Evolutionary conservation across 2,888 invertebrate genomes (phyloP).

Genomic region (Argynnis bischoffii): DNA sequence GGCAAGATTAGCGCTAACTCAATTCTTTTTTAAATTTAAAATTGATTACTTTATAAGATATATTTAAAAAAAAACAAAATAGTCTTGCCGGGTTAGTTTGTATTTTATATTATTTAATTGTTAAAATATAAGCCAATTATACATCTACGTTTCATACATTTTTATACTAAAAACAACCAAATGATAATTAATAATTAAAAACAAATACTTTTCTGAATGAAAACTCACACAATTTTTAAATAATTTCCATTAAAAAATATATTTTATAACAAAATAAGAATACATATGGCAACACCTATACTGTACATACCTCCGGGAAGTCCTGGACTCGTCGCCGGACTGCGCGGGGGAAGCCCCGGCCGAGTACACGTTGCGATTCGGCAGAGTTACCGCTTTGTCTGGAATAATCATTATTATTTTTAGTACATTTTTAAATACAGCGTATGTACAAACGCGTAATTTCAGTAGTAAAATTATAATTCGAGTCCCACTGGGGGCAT

Average conservation of each 20-base stretch:
- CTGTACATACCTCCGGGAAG: slow-evolving; percentile 71
- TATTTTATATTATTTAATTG: not conserved
- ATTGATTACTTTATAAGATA: too few species aligned
- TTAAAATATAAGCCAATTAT: slow-evolving; percentile 20
- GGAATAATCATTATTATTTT: slow-evolving; percentile 38
- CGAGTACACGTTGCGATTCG: slow-evolving; percentile 75
- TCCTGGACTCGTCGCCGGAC: slow-evolving; percentile 78
- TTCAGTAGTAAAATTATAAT: too few species aligned
- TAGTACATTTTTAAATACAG: too few species aligned
- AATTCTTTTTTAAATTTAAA: too few species aligned
- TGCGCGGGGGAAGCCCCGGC: slow-evolving; percentile 78
- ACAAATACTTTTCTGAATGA: not conserved
- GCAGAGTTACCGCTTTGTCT: slow-evolving; percentile 76
- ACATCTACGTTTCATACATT: too few species aligned
- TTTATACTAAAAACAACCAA: too few species aligned
- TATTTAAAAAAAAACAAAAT: too few species aligned
- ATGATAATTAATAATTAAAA: not conserved
- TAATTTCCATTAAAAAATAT: not conserved
- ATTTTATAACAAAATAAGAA: not conserved
- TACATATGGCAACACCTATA: slow-evolving; percentile 1
- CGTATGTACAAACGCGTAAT: not conserved
- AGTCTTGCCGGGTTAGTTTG: slow-evolving; percentile 58
- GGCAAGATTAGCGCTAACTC: slow-evolving; percentile 55
- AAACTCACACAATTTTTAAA: not conserved
- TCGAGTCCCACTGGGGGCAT: too few species aligned